Evolutionary conservation across 2,797 vertebrate genomes (phyloP).

Genomic region (Hydrolagus colliei): DNA sequence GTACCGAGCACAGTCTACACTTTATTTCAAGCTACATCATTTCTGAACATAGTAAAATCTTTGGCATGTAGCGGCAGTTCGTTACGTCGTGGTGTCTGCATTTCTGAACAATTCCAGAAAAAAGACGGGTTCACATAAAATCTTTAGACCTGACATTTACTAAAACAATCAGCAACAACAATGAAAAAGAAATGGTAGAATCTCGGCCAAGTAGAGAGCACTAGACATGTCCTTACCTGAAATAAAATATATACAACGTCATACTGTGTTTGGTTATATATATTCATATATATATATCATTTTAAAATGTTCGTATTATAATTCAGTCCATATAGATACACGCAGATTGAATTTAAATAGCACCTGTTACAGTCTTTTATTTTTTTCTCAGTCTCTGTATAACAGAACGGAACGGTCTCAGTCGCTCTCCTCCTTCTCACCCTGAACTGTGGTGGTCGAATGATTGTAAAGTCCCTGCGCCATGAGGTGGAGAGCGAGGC

Average conservation of each 20-base stretch:
- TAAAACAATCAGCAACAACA: constrained; percentile 51
- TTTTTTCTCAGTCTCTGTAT: constrained; percentile 26
- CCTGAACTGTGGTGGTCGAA: constrained; percentile 89
- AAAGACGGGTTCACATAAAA: constrained; percentile 51
- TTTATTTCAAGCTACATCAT: constrained; percentile 93
- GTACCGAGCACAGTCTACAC: constrained; percentile 64
- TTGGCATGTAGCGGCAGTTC: constrained; percentile 89
- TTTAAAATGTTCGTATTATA: constrained; percentile 73
- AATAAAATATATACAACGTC: constrained; percentile 96
- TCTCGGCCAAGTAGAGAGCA: constrained; percentile 70
- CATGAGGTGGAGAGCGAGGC: constrained; percentile 91
- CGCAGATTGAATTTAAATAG: constrained; percentile 80
- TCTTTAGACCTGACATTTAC: constrained; percentile 53
- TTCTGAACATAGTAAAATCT: constrained; percentile 98
- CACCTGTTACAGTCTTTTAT: constrained; percentile 54
- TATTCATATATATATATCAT: constrained; percentile 54
- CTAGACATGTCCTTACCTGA: constrained; percentile 73
- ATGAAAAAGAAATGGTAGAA: constrained; percentile 51
- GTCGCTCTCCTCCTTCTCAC: constrained; percentile 86
- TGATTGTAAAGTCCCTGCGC: constrained; percentile 98
- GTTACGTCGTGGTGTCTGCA: constrained; percentile 59
- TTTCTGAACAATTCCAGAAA: constrained; percentile 44
- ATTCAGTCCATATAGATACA: constrained; percentile 81
- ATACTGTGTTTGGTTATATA: constrained; percentile 91
- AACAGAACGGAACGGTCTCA: constrained; percentile 44